phyloP scores from a whole-genome alignment of 2,888 invertebrate species.

The Mesochorus sp. region DNA sequence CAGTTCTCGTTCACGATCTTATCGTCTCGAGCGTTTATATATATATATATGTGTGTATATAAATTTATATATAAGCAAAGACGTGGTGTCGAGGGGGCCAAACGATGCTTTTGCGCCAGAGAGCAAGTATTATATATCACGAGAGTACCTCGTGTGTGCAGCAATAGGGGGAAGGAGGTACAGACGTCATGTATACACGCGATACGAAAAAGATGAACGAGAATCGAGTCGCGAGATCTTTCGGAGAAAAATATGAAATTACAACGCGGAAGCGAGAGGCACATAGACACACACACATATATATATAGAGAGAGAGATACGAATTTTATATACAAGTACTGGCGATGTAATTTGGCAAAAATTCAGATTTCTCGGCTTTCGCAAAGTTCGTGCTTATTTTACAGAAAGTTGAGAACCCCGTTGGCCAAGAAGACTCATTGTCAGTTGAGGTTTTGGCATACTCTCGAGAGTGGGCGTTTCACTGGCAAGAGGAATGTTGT shows the following conservation, averaged over 20 bases:
- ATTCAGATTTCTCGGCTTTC: conserved; percentile 20
- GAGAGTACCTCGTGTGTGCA: conserved; percentile 47
- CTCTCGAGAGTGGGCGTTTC: conserved; percentile 70
- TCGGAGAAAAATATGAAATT: conserved; percentile 40
- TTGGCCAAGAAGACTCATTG: conserved; percentile 70
- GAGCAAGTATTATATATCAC: conserved; percentile 50
- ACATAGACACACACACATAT: neutral
- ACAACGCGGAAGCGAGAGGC: conserved; percentile 47
- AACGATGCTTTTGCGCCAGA: conserved; percentile 49
- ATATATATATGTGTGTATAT: conserved; percentile 4
- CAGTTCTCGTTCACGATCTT: conserved; percentile 43
- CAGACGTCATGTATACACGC: conserved; percentile 7
- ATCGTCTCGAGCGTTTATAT: conserved; percentile 42
- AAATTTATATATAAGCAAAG: conserved; percentile 4
- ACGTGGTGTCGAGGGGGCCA: conserved; percentile 29
- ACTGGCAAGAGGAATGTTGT: conserved; percentile 66
- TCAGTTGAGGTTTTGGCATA: conserved; percentile 74
- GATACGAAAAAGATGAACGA: conserved; percentile 34
- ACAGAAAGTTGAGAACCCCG: conserved; percentile 68
- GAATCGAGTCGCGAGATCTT: conserved; percentile 27
- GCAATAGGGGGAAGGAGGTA: neutral
- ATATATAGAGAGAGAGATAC: neutral
- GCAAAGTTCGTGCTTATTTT: neutral
- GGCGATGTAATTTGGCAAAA: conserved; percentile 43
- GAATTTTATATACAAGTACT: neutral